These are phyloP conservation scores for Stegodyphus mimosarum DNA, from an alignment of 1,140 invertebrate species.

Conservation along the genomic window DNA sequence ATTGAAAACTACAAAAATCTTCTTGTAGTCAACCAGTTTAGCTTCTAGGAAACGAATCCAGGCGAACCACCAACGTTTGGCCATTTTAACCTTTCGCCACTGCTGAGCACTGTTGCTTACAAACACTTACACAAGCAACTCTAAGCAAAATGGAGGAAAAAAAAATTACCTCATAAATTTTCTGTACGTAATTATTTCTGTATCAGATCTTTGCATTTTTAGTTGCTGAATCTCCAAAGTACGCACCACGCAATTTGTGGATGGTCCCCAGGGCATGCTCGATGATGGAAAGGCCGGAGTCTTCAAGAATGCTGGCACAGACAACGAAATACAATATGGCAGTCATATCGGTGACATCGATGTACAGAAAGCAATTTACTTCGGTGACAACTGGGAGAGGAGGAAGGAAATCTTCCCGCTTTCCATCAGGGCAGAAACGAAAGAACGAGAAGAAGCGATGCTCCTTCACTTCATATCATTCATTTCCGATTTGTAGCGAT, in stretches of 20 bases:
- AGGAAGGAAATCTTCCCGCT: background rate
- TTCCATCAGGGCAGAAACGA: background rate
- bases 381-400: constrained; percentile 27
- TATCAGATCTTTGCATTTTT: background rate
- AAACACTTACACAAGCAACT: no score
- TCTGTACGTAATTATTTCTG: background rate
- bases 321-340: constrained; percentile 48
- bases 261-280: background rate
- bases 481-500: constrained; percentile 36
- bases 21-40: no score
- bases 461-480: constrained; percentile 34
- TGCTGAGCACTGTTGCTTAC: no score
- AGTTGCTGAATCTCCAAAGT: background rate
- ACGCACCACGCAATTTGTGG: background rate
- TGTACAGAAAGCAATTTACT: constrained; percentile 45
- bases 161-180: background rate
- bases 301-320: constrained; percentile 18
- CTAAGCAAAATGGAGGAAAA: no score
- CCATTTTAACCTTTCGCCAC: no score
- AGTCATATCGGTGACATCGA: constrained; percentile 37
- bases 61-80: no score
- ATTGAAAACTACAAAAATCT: no score
- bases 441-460: constrained; percentile 7
- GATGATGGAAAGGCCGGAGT: constrained; percentile 22
- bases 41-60: no score